Evolutionary conservation across 2,797 vertebrate species (phyloP).

Genomic region (Miichthys miiuy): DNA sequence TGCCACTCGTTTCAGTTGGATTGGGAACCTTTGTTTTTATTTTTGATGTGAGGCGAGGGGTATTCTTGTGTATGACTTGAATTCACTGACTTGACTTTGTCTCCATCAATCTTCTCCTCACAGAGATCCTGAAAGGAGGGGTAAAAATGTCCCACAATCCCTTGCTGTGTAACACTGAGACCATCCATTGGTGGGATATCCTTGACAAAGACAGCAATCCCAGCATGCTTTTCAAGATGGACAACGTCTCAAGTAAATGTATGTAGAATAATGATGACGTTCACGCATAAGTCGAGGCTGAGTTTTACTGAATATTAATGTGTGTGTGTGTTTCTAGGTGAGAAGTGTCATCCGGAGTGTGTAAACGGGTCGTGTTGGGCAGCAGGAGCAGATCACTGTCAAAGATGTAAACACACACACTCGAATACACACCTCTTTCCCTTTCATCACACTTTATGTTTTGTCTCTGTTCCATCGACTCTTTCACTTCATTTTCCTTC

Average conservation of each 20-base stretch:
- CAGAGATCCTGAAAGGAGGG: constrained; percentile 93
- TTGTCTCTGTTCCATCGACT: neutral
- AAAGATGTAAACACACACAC: constrained; percentile 86
- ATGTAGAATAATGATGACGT: neutral
- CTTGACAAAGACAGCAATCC: constrained; percentile 72
- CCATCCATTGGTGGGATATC: constrained; percentile 92
- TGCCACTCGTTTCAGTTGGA: neutral
- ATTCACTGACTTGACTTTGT: neutral
- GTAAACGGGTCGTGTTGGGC: constrained; percentile 92
- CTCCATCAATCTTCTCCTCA: neutral
- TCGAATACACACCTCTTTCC: neutral
- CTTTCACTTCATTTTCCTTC: neutral
- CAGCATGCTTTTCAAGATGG: constrained; percentile 49
- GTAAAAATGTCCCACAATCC: constrained; percentile 89
- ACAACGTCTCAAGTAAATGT: constrained; percentile 48
- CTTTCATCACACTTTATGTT: neutral
- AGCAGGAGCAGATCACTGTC: constrained; percentile 89
- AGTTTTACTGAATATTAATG: neutral
- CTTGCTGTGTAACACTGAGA: constrained; percentile 88
- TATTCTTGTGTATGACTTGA: neutral
- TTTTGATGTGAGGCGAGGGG: too few relatives aligned
- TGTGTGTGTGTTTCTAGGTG: constrained; percentile 79
- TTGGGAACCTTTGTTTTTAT: too few relatives aligned
- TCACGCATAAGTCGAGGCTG: neutral
- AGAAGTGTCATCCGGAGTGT: constrained; percentile 87